Base-by-base conservation (phyloP, 2,888 invertebrate genomes). In the Chymomyza caudatula region DNA sequence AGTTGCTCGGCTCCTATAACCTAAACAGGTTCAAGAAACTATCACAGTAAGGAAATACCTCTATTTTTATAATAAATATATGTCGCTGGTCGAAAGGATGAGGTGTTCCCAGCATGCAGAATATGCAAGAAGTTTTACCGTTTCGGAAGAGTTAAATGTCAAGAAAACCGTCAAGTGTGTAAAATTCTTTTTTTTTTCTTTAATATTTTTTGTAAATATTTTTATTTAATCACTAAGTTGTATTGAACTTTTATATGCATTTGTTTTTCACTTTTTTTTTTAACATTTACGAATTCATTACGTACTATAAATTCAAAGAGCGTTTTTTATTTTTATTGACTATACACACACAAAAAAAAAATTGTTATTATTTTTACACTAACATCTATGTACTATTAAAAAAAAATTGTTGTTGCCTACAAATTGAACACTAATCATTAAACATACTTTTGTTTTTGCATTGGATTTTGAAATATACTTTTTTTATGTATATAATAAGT, bases 301-400 rank as follows among this genome's bases (percentile, higher is more conserved):
- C 77, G 58, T 63, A 61, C 83, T 86, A 83, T 86, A 82, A 85
- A 83, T 83, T 83, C 85, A 83, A 83, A 76, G 75, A 85, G 80
- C 70, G 68, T 76, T 64, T 55, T 56, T 55, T 43, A 13, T 17
- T 15, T 29, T 13, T 44, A 43, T 64, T 52, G 22, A 52, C 60
- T 56, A 70, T 64, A 73, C 74, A 64, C 47, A 55, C 73, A 75
- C 80, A 71, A 67, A 69, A 78, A 74, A 62, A 60, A 70, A 61
- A 53, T 66, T 52, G 15, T 59, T 51, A 56, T 51, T 11, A 44
- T 57, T 69, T 64, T 65, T 65, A 59, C 60, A 57, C n/a, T 69
- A 63, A 71, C 51, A 68, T 52, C 60, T 60, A 72, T 44, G 55
- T 83, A 80, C 67, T 63, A 73, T 62, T 60, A 52, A 42, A 54